Evolutionary conservation across 2,113 vertebrate species (phyloP).

Genomic region (Notothenia coriiceps): DNA sequence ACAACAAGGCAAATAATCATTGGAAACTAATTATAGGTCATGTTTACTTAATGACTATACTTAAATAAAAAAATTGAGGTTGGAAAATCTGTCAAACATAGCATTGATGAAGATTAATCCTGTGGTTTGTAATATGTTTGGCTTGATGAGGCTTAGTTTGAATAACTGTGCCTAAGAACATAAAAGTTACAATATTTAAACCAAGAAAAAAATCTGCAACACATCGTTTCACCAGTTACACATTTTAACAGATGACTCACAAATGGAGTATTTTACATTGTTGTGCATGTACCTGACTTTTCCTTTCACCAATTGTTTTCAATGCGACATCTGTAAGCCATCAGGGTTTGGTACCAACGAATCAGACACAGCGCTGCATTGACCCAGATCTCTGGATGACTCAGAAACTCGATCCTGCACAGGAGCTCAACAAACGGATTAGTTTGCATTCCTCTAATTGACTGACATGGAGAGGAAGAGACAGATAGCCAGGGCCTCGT

Average conservation of each 20-base stretch:
- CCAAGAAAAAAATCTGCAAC: no score
- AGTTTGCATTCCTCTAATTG: conserved; percentile 70
- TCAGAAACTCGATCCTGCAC: conserved; percentile 71
- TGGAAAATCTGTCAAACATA: not conserved
- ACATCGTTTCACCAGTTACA: no score
- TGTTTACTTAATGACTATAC: not conserved
- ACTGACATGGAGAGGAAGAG: conserved; percentile 48
- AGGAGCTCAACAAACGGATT: conserved; percentile 63
- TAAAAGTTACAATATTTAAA: not conserved
- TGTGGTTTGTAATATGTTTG: not conserved
- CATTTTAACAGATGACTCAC: no score
- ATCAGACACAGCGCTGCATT: conserved; percentile 44
- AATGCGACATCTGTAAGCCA: not conserved
- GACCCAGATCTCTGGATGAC: conserved; percentile 69
- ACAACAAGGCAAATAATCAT: not conserved
- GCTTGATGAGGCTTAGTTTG: not conserved
- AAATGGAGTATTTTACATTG: not conserved
- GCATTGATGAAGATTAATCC: not conserved
- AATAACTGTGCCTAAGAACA: not conserved
- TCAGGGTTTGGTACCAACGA: conserved; percentile 14
- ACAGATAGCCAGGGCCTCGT: conserved; percentile 17
- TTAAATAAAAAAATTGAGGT: not conserved
- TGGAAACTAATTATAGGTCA: not conserved
- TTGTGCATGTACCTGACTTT: not conserved
- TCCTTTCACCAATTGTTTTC: not conserved